These are phyloP conservation scores for Eriosoma lanigerum DNA, from an alignment of 1,140 invertebrate genomes.

Conservation along the genomic window DNA sequence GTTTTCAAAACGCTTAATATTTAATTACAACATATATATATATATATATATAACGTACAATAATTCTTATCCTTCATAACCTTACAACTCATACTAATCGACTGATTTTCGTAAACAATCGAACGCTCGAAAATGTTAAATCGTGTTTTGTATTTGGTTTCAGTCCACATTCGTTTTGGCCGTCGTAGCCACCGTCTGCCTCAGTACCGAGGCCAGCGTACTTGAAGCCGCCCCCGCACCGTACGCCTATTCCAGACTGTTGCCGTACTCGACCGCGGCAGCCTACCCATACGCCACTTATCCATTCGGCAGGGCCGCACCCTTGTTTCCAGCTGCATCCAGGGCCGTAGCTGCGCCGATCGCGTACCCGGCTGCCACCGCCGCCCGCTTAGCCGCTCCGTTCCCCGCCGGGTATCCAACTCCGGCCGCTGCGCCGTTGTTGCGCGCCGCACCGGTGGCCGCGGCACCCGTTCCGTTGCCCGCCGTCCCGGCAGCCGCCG, in stretches of 20 bases:
- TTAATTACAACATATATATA: no score
- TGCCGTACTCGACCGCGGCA: constrained; percentile 42
- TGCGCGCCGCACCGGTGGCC: constrained; percentile 22
- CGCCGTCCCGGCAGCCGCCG: constrained; percentile 57
- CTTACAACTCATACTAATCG: no score
- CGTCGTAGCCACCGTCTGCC: background rate
- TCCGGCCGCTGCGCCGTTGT: constrained; percentile 49
- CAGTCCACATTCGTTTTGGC: constrained; percentile 14
- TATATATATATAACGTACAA: no score
- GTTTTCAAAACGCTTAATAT: no score
- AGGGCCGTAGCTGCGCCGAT: background rate
- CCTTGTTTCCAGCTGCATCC: constrained; percentile 12
- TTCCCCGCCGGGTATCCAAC: constrained; percentile 53
- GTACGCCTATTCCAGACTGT: constrained; percentile 39
- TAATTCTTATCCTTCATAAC: no score
- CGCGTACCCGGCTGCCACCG: constrained; percentile 52
- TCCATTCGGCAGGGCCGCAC: constrained; percentile 38
- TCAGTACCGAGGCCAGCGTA: background rate
- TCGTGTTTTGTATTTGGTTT: background rate
- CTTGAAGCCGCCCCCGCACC: background rate
- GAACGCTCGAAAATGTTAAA: no score
- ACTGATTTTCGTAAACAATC: no score
- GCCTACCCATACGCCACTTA: constrained; percentile 30
- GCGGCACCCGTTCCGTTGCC: constrained; percentile 38
- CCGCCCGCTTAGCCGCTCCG: constrained; percentile 48